Conservation (phyloP, 2,797 vertebrate genomes). For the Decapterus maruadsi region DNA sequence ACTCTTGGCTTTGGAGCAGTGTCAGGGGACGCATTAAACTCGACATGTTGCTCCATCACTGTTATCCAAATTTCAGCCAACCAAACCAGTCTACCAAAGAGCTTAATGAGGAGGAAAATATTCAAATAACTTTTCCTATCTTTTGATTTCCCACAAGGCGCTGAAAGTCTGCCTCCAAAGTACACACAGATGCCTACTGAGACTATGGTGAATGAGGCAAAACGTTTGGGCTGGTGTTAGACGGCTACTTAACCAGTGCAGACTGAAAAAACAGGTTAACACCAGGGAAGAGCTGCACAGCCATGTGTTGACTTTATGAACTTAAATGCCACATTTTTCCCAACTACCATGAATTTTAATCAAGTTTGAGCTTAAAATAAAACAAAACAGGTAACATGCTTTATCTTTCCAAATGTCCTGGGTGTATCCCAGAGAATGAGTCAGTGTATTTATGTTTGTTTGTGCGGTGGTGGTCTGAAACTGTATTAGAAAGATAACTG, state of each 20-base stretch:
- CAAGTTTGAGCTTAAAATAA: background rate
- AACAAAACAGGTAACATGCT: background rate
- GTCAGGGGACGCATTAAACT: constrained; percentile 53
- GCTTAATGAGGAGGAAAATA: constrained; percentile 57
- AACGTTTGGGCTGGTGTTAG: constrained; percentile 2
- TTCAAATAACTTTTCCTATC: constrained; percentile 64
- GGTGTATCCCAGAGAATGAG: background rate
- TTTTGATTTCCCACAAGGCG: constrained; percentile 69
- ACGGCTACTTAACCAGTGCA: constrained; percentile 18
- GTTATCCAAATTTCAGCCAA: constrained; percentile 43
- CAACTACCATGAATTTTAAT: background rate
- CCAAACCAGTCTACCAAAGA: constrained; percentile 27
- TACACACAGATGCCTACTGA: constrained; percentile 29
- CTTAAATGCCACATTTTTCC: constrained; percentile 9
- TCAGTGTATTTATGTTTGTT: background rate
- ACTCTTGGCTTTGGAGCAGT: constrained; percentile 10
- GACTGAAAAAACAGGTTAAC: background rate
- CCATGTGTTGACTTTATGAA: background rate
- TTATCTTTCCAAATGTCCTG: background rate
- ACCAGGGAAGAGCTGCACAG: background rate
- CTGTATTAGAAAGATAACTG: background rate
- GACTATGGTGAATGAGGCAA: constrained; percentile 28
- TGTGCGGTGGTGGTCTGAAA: background rate
- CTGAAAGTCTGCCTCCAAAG: constrained; percentile 30
- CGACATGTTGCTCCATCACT: constrained; percentile 43